Percentiles rank a stretch among this genome's conserved stretches.
Evolutionary conservation across 1,140 invertebrate genomes (phyloP).

Genomic region (Diorhabda carinulata): DNA sequence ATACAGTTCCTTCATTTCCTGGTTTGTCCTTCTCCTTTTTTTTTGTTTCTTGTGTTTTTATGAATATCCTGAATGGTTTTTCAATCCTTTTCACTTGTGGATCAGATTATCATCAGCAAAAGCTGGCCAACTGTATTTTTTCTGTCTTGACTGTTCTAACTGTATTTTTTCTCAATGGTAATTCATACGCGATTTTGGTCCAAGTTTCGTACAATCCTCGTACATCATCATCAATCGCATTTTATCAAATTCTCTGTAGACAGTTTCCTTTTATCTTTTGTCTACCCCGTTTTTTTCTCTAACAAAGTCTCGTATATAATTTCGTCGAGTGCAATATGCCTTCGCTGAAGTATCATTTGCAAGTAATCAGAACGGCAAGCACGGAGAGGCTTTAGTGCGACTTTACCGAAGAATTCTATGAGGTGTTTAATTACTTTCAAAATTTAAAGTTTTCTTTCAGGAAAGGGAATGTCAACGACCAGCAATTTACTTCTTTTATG

Average conservation of each 20-base stretch:
- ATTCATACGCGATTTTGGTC: no score
- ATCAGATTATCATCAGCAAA: no score
- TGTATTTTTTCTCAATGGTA: no score
- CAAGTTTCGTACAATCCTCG: no score
- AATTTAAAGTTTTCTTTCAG: slow-evolving; percentile 3
- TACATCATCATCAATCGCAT: neutral
- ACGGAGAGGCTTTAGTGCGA: neutral
- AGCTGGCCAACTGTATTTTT: no score
- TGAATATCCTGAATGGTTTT: no score
- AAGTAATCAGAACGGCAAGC: neutral
- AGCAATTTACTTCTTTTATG: neutral
- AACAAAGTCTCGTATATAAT: neutral
- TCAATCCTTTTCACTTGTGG: no score
- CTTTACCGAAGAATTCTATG: neutral
- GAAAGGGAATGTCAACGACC: neutral
- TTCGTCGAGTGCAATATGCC: neutral
- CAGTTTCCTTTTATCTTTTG: neutral
- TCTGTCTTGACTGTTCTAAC: no score
- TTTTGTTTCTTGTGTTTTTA: no score
- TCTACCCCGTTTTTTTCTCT: neutral
- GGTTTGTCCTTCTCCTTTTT: no score
- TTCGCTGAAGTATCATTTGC: neutral
- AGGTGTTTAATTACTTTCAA: slow-evolving; percentile 3
- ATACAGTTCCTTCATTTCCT: no score
- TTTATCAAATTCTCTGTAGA: neutral